Percentiles rank a stretch among this genome's conserved stretches.
Evolutionary conservation across 2,113 vertebrate genomes (phyloP).

Genomic region (Pycnonotus jocosus): DNA sequence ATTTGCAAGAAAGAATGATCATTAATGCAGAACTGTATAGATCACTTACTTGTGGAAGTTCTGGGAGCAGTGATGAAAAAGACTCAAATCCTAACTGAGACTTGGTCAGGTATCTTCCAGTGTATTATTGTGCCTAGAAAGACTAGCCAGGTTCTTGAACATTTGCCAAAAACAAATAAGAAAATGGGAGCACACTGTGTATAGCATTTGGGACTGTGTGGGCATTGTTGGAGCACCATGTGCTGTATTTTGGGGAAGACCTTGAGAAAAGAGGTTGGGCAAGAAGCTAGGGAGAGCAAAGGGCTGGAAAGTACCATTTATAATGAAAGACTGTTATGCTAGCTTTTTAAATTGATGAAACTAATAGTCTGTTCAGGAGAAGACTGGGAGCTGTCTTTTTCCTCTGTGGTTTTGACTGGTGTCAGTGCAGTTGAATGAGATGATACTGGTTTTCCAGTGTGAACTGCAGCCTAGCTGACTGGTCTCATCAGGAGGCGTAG

Average conservation of each 20-base stretch:
- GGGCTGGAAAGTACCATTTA: not conserved
- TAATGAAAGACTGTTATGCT: not conserved
- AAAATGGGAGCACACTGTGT: fast-evolving
- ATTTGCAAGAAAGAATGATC: not conserved
- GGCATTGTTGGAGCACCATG: not conserved
- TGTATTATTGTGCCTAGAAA: not conserved
- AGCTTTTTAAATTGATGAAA: not conserved
- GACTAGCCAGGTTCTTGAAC: not conserved
- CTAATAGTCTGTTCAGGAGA: not conserved
- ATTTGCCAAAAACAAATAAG: not conserved
- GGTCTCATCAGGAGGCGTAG: not conserved
- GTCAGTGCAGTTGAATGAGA: not conserved
- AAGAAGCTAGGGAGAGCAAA: not conserved
- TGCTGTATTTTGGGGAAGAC: not conserved
- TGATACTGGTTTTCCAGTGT: not conserved
- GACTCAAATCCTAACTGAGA: not conserved
- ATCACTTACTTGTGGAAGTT: not conserved
- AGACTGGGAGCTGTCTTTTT: not conserved
- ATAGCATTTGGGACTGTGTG: not conserved
- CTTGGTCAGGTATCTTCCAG: not conserved
- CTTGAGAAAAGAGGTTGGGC: not conserved
- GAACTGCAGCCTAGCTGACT: not conserved
- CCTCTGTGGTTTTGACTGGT: not conserved
- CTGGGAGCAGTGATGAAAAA: not conserved
- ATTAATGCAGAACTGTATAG: not conserved